phyloP scores from a whole-genome alignment of 2,113 vertebrate genomes.

The Neomonachus schauinslandi region DNA sequence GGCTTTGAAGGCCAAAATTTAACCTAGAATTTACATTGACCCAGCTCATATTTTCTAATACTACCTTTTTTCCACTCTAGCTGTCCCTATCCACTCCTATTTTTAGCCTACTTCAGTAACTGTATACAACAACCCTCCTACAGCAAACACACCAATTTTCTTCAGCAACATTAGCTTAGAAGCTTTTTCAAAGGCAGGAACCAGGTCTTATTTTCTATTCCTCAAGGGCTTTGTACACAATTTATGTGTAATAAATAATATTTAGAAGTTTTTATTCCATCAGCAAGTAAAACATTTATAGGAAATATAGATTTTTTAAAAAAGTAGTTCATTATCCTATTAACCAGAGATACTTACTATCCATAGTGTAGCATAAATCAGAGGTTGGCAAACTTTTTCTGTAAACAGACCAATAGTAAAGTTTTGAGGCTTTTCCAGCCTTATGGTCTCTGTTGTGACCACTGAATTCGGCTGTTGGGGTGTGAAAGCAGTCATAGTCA shows the following conservation, averaged over 20 bases:
- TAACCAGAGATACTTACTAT: neutral
- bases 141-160: neutral
- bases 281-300: conserved; percentile 8
- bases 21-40: neutral
- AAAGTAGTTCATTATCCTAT: neutral
- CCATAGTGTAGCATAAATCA: neutral
- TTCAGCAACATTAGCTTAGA: neutral
- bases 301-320: neutral
- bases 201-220: neutral
- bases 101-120: conserved; percentile 1
- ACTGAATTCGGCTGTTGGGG: neutral
- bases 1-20: neutral
- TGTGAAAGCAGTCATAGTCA: neutral
- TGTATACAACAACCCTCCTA: neutral
- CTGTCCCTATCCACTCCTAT: neutral
- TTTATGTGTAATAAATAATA: neutral
- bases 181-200: neutral
- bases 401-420: neutral
- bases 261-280: neutral
- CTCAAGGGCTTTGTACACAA: neutral
- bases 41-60: neutral
- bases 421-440: neutral
- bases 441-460: neutral
- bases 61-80: neutral
- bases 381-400: neutral